Base-by-base conservation (phyloP, 2,888 invertebrate genomes). In the Sylvicola cinctus region DNA sequence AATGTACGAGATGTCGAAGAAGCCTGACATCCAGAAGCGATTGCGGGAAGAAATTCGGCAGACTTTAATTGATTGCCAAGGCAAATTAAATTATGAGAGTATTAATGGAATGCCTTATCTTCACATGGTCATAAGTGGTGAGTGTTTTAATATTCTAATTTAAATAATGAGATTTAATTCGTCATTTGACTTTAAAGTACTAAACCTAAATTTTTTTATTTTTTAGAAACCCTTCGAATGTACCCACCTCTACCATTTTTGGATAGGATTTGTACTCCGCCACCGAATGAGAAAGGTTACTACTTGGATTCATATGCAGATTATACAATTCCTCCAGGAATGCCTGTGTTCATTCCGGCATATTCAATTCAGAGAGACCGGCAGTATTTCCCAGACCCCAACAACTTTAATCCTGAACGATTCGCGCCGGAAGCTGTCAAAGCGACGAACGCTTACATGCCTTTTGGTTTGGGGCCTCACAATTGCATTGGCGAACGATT, bases 61-160 rank as follows among this genome's bases (percentile, higher is more conserved):
- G 2, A 51, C 52, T 1, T 39, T 59, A 11, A 39, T 43, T 3
- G 44, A 46, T n/a, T 47, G 52, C 34, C 48, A 47, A 0, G 59
- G 58, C 1, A 45, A 49, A 29, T 38, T 63, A 0, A 58, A 53
- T 2, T 58, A 60, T 34, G 46, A 58, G 13, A 40, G 54, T 14
- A 44, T 65, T 10, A 47, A 50, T 2, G 51, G 56, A 5, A 46
- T 64, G 52, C 46, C 51, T 17, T 63, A 61, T 40, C 45, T 64
- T 42, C 56, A 62, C 36, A 58, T 55, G 57, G 58, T 54, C 47
- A 4, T n/a, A 4, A 28, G n/a, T 6, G 28, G 28, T 28, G 14
- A 13, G 14, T 28, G n/a, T 28, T 11, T n/a, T 13, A n/a, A n/a
- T n/a, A n/a, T n/a, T n/a, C n/a, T 28, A 13, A 13, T 13, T 28